Percentiles rank a stretch among this genome's conserved stretches.
Conservation (phyloP, 2,113 vertebrate species). For the Laticauda laticaudata region DNA sequence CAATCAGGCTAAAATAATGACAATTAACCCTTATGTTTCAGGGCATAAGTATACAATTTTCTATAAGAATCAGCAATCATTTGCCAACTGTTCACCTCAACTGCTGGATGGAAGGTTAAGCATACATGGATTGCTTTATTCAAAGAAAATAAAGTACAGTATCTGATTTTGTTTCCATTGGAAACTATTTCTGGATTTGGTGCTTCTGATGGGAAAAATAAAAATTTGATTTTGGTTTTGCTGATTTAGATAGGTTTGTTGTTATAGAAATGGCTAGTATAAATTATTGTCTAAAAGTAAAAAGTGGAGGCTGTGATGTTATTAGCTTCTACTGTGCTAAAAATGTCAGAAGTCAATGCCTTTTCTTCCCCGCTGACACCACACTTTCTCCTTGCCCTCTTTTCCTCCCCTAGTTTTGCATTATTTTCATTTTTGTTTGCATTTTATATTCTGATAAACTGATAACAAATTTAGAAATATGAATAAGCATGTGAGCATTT, state of each 20-base stretch:
- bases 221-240: not conserved
- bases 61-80: constrained; percentile 39
- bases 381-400: not conserved
- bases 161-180: not conserved
- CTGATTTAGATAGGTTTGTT: not conserved
- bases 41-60: constrained; percentile 40
- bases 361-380: not conserved
- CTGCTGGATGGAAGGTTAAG: not conserved
- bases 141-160: not conserved
- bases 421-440: not conserved
- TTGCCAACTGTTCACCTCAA: not conserved
- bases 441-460: not conserved
- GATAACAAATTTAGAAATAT: not conserved
- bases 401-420: not conserved
- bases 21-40: constrained; percentile 56
- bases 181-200: not conserved
- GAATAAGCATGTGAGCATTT: not conserved
- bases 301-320: not conserved
- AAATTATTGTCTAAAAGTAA: not conserved
- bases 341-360: not conserved
- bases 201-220: not conserved
- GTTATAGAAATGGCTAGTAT: not conserved
- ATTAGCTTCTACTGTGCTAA: not conserved
- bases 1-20: constrained; percentile 20
- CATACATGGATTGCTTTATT: not conserved